Percentiles rank a stretch among this genome's conserved stretches.
These are phyloP conservation scores for Gracilinanus agilis DNA, from an alignment of 2,113 vertebrate species.

Conservation along the genomic window DNA sequence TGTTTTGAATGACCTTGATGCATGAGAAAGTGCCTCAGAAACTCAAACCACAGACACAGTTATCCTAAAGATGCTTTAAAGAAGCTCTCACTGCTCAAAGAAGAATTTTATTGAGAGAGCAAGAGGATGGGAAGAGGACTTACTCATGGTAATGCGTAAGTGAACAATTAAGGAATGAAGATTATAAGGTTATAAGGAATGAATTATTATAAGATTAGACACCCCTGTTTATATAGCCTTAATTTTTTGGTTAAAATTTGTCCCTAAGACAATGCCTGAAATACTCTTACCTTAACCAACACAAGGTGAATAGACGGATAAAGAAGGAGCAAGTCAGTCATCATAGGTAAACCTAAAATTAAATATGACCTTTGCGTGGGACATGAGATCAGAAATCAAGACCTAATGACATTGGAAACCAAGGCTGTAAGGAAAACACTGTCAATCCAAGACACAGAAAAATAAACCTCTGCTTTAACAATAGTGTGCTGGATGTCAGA, in stretches of 20 bases:
- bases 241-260: not conserved
- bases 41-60: not conserved
- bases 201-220: too few species aligned
- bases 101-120: not conserved
- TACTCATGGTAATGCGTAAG: not conserved
- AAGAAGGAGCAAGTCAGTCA: not conserved
- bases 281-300: not conserved
- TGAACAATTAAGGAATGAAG: not conserved
- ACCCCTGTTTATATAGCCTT: not conserved
- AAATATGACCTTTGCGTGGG: not conserved
- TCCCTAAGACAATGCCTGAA: not conserved
- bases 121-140: not conserved
- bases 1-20: conserved; percentile 1
- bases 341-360: not conserved
- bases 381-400: not conserved
- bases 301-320: not conserved
- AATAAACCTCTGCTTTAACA: not conserved
- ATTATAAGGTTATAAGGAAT: not conserved
- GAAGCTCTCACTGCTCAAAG: not conserved
- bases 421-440: not conserved
- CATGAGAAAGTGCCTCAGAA: not conserved
- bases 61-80: not conserved
- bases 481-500: not conserved
- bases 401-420: not conserved
- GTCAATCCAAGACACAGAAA: not conserved